Evolutionary conservation across 2,797 vertebrate genomes (phyloP), one percentile per base, ranked within the genome.

Genomic region (Cirrhinus mrigala): DNA sequence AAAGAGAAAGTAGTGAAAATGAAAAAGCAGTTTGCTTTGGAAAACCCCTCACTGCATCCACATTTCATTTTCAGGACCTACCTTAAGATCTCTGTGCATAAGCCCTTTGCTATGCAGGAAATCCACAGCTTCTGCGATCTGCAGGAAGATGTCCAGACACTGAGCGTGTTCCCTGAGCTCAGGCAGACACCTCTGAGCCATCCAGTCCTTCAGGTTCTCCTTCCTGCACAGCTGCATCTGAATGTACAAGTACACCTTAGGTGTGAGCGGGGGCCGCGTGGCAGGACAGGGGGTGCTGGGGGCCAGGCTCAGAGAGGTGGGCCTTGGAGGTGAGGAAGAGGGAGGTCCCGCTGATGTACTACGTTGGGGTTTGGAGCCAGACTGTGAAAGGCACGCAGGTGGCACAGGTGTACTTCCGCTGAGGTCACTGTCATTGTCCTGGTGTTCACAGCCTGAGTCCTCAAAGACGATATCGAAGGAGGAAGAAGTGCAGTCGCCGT

Each of bases 21-120:
- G 58, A 68, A 68, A n/a, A 14, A 3, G 4, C 10, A 7, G 8
- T 40, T 40, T 66, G 22, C 10, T 40, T 54, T 24, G 15, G 20
- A 56, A 66, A 66, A 54, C 0, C 20, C 14, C 24, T 60, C 11
- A 78, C 7, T 29, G 18, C 27, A 71, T n/a, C 37, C 22, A 54
- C 2, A 0, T 12, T 71, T 62, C 5, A 60, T 18, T 22, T 56
- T 73, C 11, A 15, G 29, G 27, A 33, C 74, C 50, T 87, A 99
- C 98, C 98, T 99, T 99, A 89, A 99, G 97, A 94, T 99, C 98
- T 73, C 98, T 94, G 95, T 99, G 98, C 98, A 99, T 99, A 88
- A 99, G 96, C 50, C 98, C 98, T 91, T 99, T 99, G 91, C 96
- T 94, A 90, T 99, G 98, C 90, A 99, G 94, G 87, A 99, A 99